Evolutionary conservation across 1,140 invertebrate genomes (phyloP).

Genomic region (Tribolium castaneum): DNA sequence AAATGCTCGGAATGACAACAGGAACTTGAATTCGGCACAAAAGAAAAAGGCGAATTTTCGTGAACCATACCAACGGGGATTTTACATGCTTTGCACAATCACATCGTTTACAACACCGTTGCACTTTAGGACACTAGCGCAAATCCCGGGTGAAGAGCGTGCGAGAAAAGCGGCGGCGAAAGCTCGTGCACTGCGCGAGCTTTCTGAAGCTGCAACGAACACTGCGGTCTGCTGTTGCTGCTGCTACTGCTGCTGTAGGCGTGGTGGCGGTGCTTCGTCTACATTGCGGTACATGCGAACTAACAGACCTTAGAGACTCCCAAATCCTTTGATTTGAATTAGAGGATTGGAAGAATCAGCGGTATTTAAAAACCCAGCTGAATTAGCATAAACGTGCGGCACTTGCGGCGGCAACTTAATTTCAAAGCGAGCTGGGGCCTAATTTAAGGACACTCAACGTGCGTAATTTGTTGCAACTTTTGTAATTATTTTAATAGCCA

Average conservation of each 20-base stretch:
- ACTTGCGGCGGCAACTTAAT: no score
- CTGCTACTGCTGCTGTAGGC: constrained; percentile 43
- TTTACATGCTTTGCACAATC: neutral
- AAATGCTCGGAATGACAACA: constrained; percentile 6
- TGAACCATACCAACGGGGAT: constrained; percentile 33
- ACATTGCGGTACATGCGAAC: constrained; percentile 48
- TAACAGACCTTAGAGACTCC: neutral
- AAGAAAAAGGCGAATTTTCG: neutral
- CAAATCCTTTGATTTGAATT: neutral
- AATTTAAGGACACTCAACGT: neutral
- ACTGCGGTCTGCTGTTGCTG: constrained; percentile 46
- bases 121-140: constrained; percentile 42
- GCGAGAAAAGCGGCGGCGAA: neutral
- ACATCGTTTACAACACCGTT: neutral
- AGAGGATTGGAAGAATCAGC: neutral
- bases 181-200: constrained; percentile 39
- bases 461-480: neutral
- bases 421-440: neutral
- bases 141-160: constrained; percentile 41
- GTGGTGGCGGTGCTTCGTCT: constrained; percentile 44
- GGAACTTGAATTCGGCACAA: constrained; percentile 5
- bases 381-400: neutral
- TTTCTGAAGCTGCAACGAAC: constrained; percentile 38
- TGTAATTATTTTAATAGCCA: neutral
- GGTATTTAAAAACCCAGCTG: neutral